Evolutionary conservation across 2,797 vertebrate species (phyloP), one percentile per base, ranked within the genome.

Genomic region (Xenops minutus): DNA sequence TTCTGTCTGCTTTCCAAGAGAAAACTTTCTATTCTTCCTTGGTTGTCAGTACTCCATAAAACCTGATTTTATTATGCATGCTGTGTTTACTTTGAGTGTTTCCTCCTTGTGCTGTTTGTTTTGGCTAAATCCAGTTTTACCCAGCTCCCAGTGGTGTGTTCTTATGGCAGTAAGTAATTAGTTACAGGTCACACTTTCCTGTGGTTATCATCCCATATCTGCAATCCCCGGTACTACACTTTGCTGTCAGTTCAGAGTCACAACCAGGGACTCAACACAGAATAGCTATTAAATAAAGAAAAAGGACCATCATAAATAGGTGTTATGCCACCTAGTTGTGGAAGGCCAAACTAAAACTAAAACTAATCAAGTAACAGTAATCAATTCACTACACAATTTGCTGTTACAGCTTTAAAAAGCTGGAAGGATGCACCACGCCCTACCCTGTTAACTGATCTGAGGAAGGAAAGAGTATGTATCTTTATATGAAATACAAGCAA

Each of bases 41-140:
- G 24, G 11, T 32, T 69, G 37, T 46, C 34, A 39, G 27, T 52
- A 62, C 18, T 39, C 22, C 0, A 0, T 15, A n/a, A 76, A 63
- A 32, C 3, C 30, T 52, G 43, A 32, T n/a, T 83, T 82, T 36
- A 43, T 52, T 54, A 32, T 29, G 24, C 0, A 1, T 17, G n/a
- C 41, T 41, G 16, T 32, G 13, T 36, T 55, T 56, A 55, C 2
- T 3, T 51, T 37, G n/a, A 12, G 7, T 77, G 55, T 46, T 41
- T 69, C 29, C 12, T 55, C 23, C 32, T 36, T 34, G 19, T 67
- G 52, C 21, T 56, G 24, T 56, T 56, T 56, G 15, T 49, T 41
- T 2, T 10, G 14, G 46, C n/a, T 72, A 72, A 76, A 62, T n/a
- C 16, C 39, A 39, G 26, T 26, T 90, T 63, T 23, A 44, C 39